Conservation (phyloP, 2,797 vertebrate species). For the Meda fulgida region DNA sequence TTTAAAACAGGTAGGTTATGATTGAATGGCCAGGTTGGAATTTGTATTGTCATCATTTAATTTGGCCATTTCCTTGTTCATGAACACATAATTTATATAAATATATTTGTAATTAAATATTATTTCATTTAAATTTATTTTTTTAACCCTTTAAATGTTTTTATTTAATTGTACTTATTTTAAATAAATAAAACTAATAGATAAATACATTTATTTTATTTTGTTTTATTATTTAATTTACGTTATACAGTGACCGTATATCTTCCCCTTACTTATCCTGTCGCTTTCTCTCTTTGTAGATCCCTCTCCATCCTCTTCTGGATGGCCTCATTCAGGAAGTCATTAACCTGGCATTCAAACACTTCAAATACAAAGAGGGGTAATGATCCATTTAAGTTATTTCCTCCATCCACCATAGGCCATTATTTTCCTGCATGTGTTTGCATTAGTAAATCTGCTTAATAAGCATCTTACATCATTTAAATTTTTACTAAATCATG, state of each 20-base stretch:
- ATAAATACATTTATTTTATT: not conserved
- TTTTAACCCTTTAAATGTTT: not conserved
- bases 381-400: constrained; percentile 69
- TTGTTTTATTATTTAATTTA: not conserved
- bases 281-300: constrained; percentile 78
- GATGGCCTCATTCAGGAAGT: constrained; percentile 97
- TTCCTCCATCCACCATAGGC: not conserved
- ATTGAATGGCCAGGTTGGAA: not conserved
- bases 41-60: no score
- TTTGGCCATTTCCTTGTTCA: not conserved
- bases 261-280: not conserved
- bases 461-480: not conserved
- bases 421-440: not conserved
- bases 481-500: not conserved
- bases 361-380: constrained; percentile 99
- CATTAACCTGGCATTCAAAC: constrained; percentile 96
- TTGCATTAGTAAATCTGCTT: not conserved
- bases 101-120: not conserved
- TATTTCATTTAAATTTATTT: not conserved
- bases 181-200: not conserved
- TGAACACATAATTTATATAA: not conserved
- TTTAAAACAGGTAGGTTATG: constrained; percentile 91
- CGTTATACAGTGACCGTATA: not conserved
- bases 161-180: not conserved
- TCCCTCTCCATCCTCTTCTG: constrained; percentile 96